Percentiles rank a stretch among this genome's conserved stretches.
These are phyloP conservation scores for Cephus rjabovi DNA, from an alignment of 2,888 invertebrate species.

Conservation along the genomic window DNA sequence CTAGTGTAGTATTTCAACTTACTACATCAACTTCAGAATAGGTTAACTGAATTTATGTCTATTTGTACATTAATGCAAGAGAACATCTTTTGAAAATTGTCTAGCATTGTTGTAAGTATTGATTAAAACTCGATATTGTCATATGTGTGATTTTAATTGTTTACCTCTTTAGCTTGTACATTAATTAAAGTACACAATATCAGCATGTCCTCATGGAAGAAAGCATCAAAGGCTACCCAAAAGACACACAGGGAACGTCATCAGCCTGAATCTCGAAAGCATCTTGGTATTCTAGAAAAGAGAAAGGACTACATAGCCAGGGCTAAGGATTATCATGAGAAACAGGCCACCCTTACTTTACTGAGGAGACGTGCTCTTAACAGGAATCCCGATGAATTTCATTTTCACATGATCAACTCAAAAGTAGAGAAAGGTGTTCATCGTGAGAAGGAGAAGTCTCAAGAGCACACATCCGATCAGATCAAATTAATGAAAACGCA, in stretches of 20 bases:
- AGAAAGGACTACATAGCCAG: conserved; percentile 88
- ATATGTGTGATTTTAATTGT: too few relatives aligned
- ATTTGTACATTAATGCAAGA: too few relatives aligned
- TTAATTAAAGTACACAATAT: too few relatives aligned
- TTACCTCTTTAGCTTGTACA: too few relatives aligned
- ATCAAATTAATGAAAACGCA: conserved; percentile 90
- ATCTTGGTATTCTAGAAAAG: conserved; percentile 87
- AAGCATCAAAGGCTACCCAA: conserved; percentile 86
- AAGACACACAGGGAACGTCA: conserved; percentile 87
- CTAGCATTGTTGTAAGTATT: too few relatives aligned
- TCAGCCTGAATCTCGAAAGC: conserved; percentile 81
- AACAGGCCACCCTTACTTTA: conserved; percentile 83
- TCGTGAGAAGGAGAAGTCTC: conserved; percentile 75
- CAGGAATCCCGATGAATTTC: conserved; percentile 98
- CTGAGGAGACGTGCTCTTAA: conserved; percentile 87
- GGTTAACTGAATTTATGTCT: too few relatives aligned
- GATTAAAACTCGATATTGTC: too few relatives aligned
- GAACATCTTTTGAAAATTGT: too few relatives aligned
- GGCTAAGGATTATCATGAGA: conserved; percentile 83
- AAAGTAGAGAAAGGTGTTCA: conserved; percentile 73
- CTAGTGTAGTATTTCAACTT: too few relatives aligned
- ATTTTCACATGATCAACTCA: conserved; percentile 96
- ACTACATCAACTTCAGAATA: too few relatives aligned
- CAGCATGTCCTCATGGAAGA: conserved; percentile 89
- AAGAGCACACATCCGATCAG: conserved; percentile 86